Evolutionary conservation across 2,797 vertebrate genomes (phyloP).

Genomic region (Anas bernieri): DNA sequence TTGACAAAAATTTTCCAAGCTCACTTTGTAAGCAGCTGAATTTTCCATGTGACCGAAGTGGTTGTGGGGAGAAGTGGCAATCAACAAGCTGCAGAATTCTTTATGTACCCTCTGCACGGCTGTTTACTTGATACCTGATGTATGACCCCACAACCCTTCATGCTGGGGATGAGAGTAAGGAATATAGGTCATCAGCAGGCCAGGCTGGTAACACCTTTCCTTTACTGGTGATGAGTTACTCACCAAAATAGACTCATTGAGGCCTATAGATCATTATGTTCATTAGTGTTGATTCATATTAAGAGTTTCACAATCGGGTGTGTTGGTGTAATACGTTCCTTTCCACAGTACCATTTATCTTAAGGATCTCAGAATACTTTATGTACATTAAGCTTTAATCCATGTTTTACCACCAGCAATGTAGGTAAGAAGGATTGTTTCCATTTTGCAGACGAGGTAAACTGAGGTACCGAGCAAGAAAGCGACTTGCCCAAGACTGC

Average conservation of each 20-base stretch:
- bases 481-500: neutral
- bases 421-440: neutral
- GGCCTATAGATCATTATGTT: neutral
- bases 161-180: neutral
- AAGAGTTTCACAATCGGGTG: neutral
- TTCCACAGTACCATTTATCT: constrained; percentile 18
- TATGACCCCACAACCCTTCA: neutral
- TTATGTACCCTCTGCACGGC: neutral
- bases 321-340: constrained; percentile 23
- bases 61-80: accelerated
- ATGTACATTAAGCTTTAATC: neutral
- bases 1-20: neutral
- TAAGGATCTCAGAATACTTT: neutral
- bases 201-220: constrained; percentile 14
- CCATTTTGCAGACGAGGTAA: constrained; percentile 5
- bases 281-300: constrained; percentile 24
- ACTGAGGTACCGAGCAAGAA: neutral
- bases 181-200: constrained; percentile 35
- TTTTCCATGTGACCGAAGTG: neutral
- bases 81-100: neutral
- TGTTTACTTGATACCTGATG: neutral
- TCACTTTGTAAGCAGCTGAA: neutral
- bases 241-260: neutral
- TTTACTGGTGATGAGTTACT: neutral
- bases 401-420: neutral